Conservation (phyloP, 2,797 vertebrate species). For the Chaetophractus vellerosus region DNA sequence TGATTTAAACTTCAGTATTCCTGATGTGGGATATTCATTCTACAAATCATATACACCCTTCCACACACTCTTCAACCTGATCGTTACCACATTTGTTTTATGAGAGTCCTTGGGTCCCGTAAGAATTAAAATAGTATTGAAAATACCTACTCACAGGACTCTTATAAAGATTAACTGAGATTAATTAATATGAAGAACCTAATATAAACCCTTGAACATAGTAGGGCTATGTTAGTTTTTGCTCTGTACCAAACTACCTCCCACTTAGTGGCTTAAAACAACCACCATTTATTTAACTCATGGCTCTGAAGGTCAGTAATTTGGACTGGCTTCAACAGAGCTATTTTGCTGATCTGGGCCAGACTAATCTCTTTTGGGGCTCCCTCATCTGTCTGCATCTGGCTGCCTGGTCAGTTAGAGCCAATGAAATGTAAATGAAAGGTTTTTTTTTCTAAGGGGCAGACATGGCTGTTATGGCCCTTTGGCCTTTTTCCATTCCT, state of each 20-base stretch:
- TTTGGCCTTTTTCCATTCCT: not conserved
- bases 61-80: not conserved
- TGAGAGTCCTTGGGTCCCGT: not conserved
- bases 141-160: not conserved
- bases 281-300: not conserved
- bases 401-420: not conserved
- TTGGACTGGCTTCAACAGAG: not conserved
- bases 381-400: not conserved
- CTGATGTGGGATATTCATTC: not conserved
- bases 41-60: not conserved
- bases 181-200: not conserved
- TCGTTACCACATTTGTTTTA: not conserved
- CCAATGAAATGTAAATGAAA: not conserved
- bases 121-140: slow-evolving; percentile 44
- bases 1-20: not conserved
- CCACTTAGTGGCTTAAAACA: not conserved
- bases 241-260: not conserved
- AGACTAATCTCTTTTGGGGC: not conserved
- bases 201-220: not conserved
- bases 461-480: not conserved
- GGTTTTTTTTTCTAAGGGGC: not conserved
- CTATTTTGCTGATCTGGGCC: not conserved
- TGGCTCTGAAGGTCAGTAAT: not conserved
- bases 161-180: not conserved
- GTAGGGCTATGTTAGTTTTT: not conserved